Evolutionary conservation across 1,140 invertebrate species (phyloP), one percentile per base, ranked within the genome.

Genomic region (Gryllus bimaculatus): DNA sequence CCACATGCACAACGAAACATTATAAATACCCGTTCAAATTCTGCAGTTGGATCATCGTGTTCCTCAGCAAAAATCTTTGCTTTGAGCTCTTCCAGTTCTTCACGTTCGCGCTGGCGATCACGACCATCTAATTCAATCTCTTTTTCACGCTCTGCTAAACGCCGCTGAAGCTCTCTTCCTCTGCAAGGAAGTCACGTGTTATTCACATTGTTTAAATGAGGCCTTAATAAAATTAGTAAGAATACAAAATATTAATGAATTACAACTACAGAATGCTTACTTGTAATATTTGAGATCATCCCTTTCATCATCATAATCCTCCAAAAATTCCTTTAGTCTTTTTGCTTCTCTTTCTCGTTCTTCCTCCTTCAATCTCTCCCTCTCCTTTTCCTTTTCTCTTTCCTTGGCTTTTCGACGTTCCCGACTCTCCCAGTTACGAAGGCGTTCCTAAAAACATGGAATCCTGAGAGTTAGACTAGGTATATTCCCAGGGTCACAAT

Each of bases 261-360:
- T 10, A 10, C 54, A 0, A 66, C 18, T 18, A 66, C 2, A 66
- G 18, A 66, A 66, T 66, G 54, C 87, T 87, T 85, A 93, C 92
- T 96, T 97, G 87, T 98, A 99, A 88, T 96, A 99, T 85, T 98
- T 98, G 47, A 93, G 89, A 85, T 99, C 98, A 86, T 99, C 96
- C 76, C 96, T 89, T 86, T 99, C 96, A 86, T 99, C 98, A 86
- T 99, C 97, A 85, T 99, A 99, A 86, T 99, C 98, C 87, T 99
- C 97, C 12, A 99, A 89, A 85, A 99, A 99, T 88, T 99, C 96
- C 86, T 98, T 97, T 15, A 99, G 88, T 73, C 95, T 90, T 86
- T 96, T 95, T 0, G 96, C 97, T 87, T 99, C 97, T 80, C 91
- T 91, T 84, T 94, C 91, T 80, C 94, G 86, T 84, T 97, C 95